Base-by-base conservation (phyloP, 2,888 invertebrate species). In the Danaus chrysippus region DNA sequence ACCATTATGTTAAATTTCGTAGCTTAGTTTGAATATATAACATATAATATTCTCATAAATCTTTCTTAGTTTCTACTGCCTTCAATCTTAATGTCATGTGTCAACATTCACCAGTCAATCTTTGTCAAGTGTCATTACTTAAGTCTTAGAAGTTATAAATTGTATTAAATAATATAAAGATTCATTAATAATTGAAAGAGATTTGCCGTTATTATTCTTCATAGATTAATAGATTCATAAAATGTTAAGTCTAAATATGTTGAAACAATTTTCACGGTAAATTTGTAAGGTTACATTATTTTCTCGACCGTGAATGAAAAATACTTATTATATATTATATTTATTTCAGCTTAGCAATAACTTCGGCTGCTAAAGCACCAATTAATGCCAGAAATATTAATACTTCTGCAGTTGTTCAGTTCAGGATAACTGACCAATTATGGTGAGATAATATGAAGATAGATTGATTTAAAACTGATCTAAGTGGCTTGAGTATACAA, bases 261-360 rank as follows among this genome's bases (percentile, higher is more conserved):
- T 90, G n/a, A 81, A 73, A 66, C 86, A 87, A 64, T 84, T 89
- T 73, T 77, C 86, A 10, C 82, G 84, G 89, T 87, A 66, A 43
- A 41, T 56, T 34, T 46, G 11, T 17, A 49, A 49, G 10, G 49
- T 49, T 49, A 49, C 17, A 10, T 49, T 49, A 13, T 49, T 46
- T 46, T 46, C 10, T 17, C 2, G 1, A 52, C 52, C 44, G 58
- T 43, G 43, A 42, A 53, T 42, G 53, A 54, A 53, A 41, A 43
- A 44, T n/a, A 56, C 49, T 55, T 10, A 61, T 63, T 54, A 57
- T 49, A 42, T 61, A 61, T 60, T 46, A 46, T 58, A 42, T 44
- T 19, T 60, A 64, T 77, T 82, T 57, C 77, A 90, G 90, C 72
- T 75, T 91, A 71, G 66, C 87, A 61, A 59, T 89, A 76, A 72